These are phyloP conservation scores for Oplegnathus fasciatus DNA, from an alignment of 2,113 vertebrate species.

Conservation along the genomic window DNA sequence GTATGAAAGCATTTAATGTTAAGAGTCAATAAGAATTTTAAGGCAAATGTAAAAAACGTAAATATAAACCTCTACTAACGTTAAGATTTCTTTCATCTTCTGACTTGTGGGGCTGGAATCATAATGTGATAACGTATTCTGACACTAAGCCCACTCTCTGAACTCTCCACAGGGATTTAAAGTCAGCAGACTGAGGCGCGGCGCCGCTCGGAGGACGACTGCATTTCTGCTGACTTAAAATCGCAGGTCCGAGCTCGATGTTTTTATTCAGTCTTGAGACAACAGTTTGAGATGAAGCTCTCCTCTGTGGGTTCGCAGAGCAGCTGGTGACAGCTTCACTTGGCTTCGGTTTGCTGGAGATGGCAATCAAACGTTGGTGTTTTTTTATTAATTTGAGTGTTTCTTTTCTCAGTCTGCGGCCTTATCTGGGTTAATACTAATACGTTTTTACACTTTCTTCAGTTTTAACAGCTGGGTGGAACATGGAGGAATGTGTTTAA, in stretches of 20 bases:
- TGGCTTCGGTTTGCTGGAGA: slow-evolving; percentile 22
- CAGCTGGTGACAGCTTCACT: slow-evolving; percentile 39
- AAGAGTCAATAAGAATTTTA: background rate
- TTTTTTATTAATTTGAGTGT: slow-evolving; percentile 11
- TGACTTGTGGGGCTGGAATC: no score
- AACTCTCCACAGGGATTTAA: slow-evolving; percentile 15
- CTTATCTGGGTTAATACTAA: slow-evolving; percentile 29
- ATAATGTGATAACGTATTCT: slow-evolving; percentile 27
- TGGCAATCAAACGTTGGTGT: background rate
- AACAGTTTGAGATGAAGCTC: slow-evolving; percentile 18
- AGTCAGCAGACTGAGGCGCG: slow-evolving; percentile 25
- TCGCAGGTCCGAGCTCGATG: background rate
- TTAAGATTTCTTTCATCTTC: no score
- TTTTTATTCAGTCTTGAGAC: slow-evolving; percentile 46
- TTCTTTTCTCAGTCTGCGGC: slow-evolving; percentile 31
- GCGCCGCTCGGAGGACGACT: background rate
- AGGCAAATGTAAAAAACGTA: slow-evolving; percentile 1
- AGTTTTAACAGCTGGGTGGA: slow-evolving; percentile 43
- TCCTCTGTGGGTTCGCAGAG: slow-evolving; percentile 23
- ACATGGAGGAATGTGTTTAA: slow-evolving; percentile 21
- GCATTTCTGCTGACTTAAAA: slow-evolving; percentile 50
- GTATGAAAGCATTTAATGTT: background rate
- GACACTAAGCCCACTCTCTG: slow-evolving; percentile 16
- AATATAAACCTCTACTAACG: no score
- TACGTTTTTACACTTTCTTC: background rate